Evolutionary conservation across 1,140 invertebrate genomes (phyloP).

Genomic region (Campoletis sonorensis): DNA sequence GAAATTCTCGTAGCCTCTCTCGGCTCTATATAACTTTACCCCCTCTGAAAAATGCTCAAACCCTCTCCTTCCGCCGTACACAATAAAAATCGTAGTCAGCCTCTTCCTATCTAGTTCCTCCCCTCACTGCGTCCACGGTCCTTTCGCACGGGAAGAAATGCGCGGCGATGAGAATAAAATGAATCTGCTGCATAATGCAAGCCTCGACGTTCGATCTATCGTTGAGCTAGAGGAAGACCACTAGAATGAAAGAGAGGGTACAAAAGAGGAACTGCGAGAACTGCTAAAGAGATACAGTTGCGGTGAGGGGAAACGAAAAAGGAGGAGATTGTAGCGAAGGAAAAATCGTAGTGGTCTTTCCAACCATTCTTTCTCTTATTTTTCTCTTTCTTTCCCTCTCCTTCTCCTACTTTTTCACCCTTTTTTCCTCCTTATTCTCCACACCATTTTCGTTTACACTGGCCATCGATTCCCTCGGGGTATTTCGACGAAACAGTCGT

Average conservation of each 20-base stretch:
- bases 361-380: not conserved
- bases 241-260: conserved; percentile 19
- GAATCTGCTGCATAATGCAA: conserved; percentile 47
- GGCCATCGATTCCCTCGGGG: conserved; percentile 38
- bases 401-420: not conserved
- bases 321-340: conserved; percentile 13
- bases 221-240: not conserved
- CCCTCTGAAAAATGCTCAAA: not conserved
- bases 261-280: not conserved
- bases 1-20: conserved; percentile 52
- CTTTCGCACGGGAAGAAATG: conserved; percentile 4
- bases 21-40: not conserved
- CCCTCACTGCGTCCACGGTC: not conserved
- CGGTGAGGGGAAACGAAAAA: not conserved
- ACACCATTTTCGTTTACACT: conserved; percentile 25
- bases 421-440: not conserved
- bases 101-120: conserved; percentile 7
- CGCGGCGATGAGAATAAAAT: conserved; percentile 43
- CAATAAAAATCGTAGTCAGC: conserved; percentile 38
- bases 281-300: conserved; percentile 36
- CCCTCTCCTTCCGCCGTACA: conserved; percentile 13
- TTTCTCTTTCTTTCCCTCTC: not conserved
- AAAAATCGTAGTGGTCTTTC: conserved; percentile 29
- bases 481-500: conserved; percentile 23
- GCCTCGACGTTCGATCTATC: conserved; percentile 44